These are phyloP conservation scores for Anthopleura xanthogrammica DNA, from an alignment of 92 coral and sea anemone genomes.

Conservation along the genomic window DNA sequence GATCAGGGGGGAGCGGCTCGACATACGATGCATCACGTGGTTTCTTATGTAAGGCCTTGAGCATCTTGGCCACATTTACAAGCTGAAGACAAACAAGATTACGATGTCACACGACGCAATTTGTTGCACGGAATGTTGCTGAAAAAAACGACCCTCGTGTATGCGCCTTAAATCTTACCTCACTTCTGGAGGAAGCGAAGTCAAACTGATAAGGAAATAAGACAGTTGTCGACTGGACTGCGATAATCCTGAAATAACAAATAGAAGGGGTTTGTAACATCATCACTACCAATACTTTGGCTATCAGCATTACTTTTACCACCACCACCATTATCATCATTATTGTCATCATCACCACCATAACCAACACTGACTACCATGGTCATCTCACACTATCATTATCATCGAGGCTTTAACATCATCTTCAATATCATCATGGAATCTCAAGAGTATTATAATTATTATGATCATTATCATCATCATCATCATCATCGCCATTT, in stretches of 20 bases:
- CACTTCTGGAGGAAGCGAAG: constrained; percentile 86
- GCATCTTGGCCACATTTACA: constrained; percentile 76
- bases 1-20: constrained; percentile 87
- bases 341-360: not conserved
- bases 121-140: too few relatives aligned
- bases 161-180: constrained; percentile 45
- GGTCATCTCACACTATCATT: not conserved
- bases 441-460: not conserved
- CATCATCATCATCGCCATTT: too few relatives aligned
- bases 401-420: not conserved
- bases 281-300: not conserved
- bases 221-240: constrained; percentile 55
- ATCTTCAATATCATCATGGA: not conserved
- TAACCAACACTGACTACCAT: not conserved
- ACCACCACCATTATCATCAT: not conserved
- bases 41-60: constrained; percentile 76
- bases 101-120: too few relatives aligned
- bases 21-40: constrained; percentile 61
- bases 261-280: not conserved
- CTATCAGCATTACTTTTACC: not conserved
- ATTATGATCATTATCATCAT: not conserved
- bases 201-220: constrained; percentile 83
- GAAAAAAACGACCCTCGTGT: too few relatives aligned
- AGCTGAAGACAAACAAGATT: constrained; percentile 39
- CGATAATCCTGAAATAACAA: constrained; percentile 53